Evolutionary conservation across 2,113 vertebrate species (phyloP).

Genomic region (Vireo altiloquus): DNA sequence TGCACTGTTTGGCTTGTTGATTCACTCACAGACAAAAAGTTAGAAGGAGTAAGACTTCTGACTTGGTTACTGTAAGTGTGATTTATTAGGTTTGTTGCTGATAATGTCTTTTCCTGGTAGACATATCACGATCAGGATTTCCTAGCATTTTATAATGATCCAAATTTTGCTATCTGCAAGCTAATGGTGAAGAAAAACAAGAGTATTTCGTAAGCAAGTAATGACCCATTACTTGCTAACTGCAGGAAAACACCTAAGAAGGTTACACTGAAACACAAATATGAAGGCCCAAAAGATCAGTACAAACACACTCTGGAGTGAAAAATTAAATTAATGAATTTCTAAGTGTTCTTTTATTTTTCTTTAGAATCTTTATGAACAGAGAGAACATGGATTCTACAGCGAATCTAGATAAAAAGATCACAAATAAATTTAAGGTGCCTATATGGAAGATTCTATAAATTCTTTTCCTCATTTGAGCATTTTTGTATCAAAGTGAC

Average conservation of each 20-base stretch:
- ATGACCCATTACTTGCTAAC: not conserved
- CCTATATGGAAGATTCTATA: not conserved
- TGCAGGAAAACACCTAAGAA: not conserved
- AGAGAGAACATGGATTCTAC: not conserved
- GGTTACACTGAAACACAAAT: not conserved
- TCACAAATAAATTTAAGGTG: not conserved
- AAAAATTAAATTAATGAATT: not conserved
- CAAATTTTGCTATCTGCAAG: not conserved
- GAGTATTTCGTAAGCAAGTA: not conserved
- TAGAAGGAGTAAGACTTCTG: not conserved
- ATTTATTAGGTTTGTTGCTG: not conserved
- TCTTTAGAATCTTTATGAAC: not conserved
- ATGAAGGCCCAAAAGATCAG: not conserved
- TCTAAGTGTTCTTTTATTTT: not conserved
- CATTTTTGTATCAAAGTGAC: conserved; percentile 16
- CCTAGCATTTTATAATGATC: not conserved
- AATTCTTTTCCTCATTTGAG: not conserved
- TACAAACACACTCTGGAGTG: not conserved
- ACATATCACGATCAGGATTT: not conserved
- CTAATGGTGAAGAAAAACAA: not conserved
- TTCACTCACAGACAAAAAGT: not conserved
- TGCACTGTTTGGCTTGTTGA: not conserved
- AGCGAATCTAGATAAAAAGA: not conserved
- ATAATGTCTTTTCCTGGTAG: not conserved
- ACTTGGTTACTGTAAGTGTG: not conserved